A percentile compares a stretch with the other conserved stretches of the same genome.
Conservation (phyloP, 1,140 invertebrate genomes). For the Heliconius hermathena region DNA sequence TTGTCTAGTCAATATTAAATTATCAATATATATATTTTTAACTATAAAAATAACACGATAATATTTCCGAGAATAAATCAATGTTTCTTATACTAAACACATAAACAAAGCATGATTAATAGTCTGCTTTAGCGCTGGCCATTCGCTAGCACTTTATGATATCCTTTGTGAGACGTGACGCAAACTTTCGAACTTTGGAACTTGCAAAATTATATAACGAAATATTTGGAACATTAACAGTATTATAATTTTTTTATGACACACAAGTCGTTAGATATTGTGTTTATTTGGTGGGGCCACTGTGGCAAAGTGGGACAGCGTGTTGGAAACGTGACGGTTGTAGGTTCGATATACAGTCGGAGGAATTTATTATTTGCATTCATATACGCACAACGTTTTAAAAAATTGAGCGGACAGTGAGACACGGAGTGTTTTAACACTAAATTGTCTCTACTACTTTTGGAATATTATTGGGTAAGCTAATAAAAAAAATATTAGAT, state of each 20-base stretch:
- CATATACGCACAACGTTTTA: too few species aligned
- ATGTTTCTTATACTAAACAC: conserved; percentile 22
- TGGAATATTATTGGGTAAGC: too few species aligned
- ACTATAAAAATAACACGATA: too few species aligned
- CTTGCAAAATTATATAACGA: conserved; percentile 33
- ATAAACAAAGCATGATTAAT: conserved; percentile 41
- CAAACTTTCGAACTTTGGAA: conserved; percentile 33
- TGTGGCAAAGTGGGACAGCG: too few species aligned
- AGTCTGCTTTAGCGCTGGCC: conserved; percentile 20
- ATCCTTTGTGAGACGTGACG: conserved; percentile 35
- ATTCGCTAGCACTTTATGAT: conserved; percentile 33
- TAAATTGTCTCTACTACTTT: too few species aligned
- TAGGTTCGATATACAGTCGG: too few species aligned
- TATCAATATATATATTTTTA: background rate
- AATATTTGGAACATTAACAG: conserved; percentile 28
- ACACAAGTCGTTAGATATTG: conserved; percentile 15
- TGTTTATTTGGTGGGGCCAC: background rate
- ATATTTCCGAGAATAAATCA: conserved; percentile 10
- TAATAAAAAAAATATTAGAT: too few species aligned
- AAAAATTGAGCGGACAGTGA: too few species aligned
- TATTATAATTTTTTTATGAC: conserved; percentile 32
- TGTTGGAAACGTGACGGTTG: too few species aligned
- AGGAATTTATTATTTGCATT: too few species aligned
- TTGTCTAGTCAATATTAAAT: too few species aligned
- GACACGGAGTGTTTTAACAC: too few species aligned